Conservation (phyloP, 2,797 vertebrate genomes). For the Falco columbarius region DNA sequence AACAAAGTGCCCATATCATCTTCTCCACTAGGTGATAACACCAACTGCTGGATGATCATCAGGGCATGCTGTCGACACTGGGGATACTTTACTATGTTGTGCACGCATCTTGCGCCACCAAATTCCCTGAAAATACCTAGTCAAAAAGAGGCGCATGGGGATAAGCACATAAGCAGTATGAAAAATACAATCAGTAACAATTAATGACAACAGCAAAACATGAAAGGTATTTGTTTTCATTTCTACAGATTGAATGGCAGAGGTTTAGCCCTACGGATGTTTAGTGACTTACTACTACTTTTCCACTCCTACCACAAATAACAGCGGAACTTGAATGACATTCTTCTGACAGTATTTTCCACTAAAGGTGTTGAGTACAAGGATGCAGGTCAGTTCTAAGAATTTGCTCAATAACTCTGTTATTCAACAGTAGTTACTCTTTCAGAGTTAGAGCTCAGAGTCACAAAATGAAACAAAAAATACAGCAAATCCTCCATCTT, state of each 20-base stretch:
- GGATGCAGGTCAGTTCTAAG: neutral
- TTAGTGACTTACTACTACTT: neutral
- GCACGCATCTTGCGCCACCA: conserved; percentile 94
- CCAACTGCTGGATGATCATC: conserved; percentile 96
- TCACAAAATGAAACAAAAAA: neutral
- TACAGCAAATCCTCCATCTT: neutral
- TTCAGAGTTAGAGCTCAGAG: neutral
- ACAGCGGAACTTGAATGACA: neutral
- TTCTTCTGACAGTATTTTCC: neutral
- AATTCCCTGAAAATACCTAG: conserved; percentile 95
- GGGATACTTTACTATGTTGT: conserved; percentile 97
- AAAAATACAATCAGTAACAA: neutral
- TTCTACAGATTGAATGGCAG: neutral
- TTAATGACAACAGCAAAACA: neutral
- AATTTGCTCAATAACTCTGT: neutral
- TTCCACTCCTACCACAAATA: neutral
- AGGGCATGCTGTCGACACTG: conserved; percentile 95
- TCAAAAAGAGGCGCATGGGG: neutral
- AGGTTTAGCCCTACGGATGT: neutral
- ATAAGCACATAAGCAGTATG: neutral
- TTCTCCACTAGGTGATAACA: conserved; percentile 93
- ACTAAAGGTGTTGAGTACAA: neutral
- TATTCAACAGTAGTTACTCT: neutral
- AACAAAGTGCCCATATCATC: conserved; percentile 98
- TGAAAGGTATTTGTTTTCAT: neutral